Base-by-base conservation (phyloP, 2,797 vertebrate species). In the Coranthus polyacanthus region DNA sequence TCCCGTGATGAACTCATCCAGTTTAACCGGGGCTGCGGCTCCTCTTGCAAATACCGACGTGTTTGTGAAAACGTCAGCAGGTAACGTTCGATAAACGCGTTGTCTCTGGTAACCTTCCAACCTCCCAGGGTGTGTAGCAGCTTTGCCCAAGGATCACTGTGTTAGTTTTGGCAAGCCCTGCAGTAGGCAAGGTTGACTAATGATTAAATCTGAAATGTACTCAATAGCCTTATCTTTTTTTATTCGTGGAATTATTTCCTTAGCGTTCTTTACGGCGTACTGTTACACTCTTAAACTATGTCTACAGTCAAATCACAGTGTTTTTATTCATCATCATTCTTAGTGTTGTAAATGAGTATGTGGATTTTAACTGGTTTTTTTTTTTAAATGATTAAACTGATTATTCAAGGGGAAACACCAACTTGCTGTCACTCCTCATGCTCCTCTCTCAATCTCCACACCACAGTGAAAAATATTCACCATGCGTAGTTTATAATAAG, bases 131-230 rank as follows among this genome's bases (percentile, higher is more conserved):
- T 69, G 88, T 85, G 85, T 79, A 61, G 43, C 51, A 51, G 58
- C 62, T 76, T 51, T 72, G 58, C 64, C 43, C 58, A 62, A 58
- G 54, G 65, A 68, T 73, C 41, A 24, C n/a, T 62, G 50, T 89
- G 89, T 90, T 91, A 26, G 84, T 79, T 84, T 89, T 91, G 90
- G 88, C 87, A 63, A 66, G 49, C n/a, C 68, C 71, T 69, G 32
- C 45, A 11, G 36, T 16, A 20, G 51, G 20, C 29, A 60, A 41
- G 12, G 47, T 18, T 72, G 78, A 81, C 67, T 73, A 72, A 71
- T 56, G 50, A 80, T 82, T 83, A 72, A 38, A 75, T 51, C 17
- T 36, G 50, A 15, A 41, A 44, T 58, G 51, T n/a, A 12, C 54
- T 36, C 8, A 0, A 10, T 12, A 4, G n/a, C 49, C 65, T 76